These are phyloP conservation scores for Melipona quadrifasciata DNA, from an alignment of 1,140 invertebrate genomes.

Conservation along the genomic window DNA sequence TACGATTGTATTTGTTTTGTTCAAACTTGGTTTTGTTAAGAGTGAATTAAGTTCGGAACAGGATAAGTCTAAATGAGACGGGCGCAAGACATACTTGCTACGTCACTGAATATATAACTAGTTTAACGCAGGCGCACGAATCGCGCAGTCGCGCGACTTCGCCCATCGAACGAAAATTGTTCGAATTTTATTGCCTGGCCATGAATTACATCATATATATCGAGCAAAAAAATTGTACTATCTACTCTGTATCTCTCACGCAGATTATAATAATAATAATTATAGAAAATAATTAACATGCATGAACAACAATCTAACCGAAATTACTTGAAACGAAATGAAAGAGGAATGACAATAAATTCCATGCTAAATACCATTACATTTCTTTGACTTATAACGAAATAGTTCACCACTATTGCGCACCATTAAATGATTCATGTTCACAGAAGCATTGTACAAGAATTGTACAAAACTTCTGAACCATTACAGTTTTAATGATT, in stretches of 20 bases:
- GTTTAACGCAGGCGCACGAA: constrained; percentile 5
- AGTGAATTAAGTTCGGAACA: no score
- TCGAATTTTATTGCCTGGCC: background rate
- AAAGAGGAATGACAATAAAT: background rate
- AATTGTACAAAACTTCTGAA: background rate
- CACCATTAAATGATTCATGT: background rate
- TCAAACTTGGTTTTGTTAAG: background rate
- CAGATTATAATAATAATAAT: background rate
- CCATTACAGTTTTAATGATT: background rate
- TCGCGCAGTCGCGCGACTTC: constrained; percentile 41
- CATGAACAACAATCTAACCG: no score
- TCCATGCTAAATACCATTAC: background rate
- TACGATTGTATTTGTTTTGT: background rate
- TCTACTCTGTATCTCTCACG: background rate
- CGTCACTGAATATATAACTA: constrained; percentile 4
- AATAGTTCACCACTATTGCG: background rate
- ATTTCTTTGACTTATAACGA: background rate
- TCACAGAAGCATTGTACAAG: background rate
- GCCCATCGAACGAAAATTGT: constrained; percentile 15
- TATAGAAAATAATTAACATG: background rate
- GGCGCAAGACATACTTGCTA: background rate
- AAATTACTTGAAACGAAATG: background rate
- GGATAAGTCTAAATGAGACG: no score
- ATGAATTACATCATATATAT: background rate
- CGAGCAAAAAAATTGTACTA: background rate